Evolutionary conservation across 2,113 vertebrate genomes (phyloP).

Genomic region (Eubucco bourcierii): DNA sequence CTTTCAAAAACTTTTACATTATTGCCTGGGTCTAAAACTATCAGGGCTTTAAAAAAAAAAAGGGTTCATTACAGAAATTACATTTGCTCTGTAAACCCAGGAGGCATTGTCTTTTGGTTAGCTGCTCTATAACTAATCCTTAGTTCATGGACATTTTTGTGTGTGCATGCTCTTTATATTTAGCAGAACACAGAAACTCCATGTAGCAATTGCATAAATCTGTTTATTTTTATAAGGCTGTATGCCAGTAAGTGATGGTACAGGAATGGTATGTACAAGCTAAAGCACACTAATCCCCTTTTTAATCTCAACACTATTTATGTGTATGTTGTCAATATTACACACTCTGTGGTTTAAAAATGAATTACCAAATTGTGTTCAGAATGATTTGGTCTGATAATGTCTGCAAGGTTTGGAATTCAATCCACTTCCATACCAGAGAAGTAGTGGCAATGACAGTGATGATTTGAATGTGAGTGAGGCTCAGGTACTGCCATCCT

Average conservation of each 20-base stretch:
- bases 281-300: constrained; percentile 18
- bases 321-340: neutral
- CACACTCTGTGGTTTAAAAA: constrained; percentile 4
- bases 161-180: neutral
- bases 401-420: neutral
- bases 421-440: accelerated
- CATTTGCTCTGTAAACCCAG: constrained; percentile 71
- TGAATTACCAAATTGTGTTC: neutral
- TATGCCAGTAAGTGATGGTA: constrained; percentile 23
- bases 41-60: constrained; percentile 47
- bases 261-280: neutral
- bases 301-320: constrained; percentile 13
- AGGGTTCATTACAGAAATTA: constrained; percentile 76
- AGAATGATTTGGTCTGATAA: neutral
- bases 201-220: constrained; percentile 38
- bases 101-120: constrained; percentile 69
- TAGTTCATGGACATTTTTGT: constrained; percentile 36
- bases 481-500: neutral
- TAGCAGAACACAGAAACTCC: constrained; percentile 35
- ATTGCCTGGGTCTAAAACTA: constrained; percentile 48
- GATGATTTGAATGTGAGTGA: neutral
- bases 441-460: neutral
- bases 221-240: constrained; percentile 58
- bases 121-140: constrained; percentile 62
- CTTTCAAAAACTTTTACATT: constrained; percentile 36